These are phyloP conservation scores for Merodon equestris DNA, from an alignment of 2,888 invertebrate genomes.

Conservation along the genomic window DNA sequence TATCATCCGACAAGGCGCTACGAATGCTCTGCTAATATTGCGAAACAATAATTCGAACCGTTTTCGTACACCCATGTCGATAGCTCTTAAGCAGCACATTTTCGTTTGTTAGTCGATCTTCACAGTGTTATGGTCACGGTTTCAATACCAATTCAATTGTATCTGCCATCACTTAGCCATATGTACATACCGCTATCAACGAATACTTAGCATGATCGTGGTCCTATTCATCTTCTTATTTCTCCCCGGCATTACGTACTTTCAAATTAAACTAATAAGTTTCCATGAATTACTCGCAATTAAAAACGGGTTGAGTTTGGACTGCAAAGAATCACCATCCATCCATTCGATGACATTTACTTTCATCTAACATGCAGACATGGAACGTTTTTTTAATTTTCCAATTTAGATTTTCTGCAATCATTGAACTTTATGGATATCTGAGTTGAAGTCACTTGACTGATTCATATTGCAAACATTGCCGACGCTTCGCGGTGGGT, in stretches of 20 bases:
- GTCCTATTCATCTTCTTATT: conserved; percentile 10
- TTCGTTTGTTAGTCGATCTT: not conserved
- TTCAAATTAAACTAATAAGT: conserved; percentile 51
- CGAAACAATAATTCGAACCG: not conserved
- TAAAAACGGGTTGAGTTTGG: conserved; percentile 11
- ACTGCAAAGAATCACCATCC: conserved; percentile 16
- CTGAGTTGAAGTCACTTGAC: conserved; percentile 34
- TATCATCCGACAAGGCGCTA: too few relatives aligned
- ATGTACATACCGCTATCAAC: conserved; percentile 36
- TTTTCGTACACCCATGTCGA: not conserved
- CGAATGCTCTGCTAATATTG: too few relatives aligned
- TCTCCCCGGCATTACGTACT: conserved; percentile 25
- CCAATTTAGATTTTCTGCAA: not conserved
- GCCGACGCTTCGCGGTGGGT: too few relatives aligned
- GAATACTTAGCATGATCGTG: conserved; percentile 26
- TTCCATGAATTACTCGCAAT: conserved; percentile 31
- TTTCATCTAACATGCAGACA: conserved; percentile 39
- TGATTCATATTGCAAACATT: too few relatives aligned
- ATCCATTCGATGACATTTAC: conserved; percentile 38
- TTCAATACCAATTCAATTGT: conserved; percentile 63
- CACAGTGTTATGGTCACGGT: conserved; percentile 57
- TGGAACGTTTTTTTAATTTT: conserved; percentile 8
- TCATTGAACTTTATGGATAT: conserved; percentile 29
- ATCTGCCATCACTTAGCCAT: conserved; percentile 33
- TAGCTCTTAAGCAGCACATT: conserved; percentile 31